Evolutionary conservation across 1,140 invertebrate species (phyloP).

Genomic region (Tribolium castaneum): DNA sequence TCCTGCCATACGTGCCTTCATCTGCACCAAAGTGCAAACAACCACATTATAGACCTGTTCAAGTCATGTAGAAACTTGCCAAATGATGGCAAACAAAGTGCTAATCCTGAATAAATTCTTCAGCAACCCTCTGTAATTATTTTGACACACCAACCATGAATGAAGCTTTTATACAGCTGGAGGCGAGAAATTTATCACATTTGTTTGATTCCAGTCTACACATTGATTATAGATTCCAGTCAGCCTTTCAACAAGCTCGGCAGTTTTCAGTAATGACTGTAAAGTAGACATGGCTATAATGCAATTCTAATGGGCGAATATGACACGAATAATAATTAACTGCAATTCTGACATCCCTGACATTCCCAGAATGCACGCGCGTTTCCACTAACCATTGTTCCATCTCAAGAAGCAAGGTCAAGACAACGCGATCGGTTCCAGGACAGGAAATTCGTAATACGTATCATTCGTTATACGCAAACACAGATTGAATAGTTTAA

Average conservation of each 20-base stretch:
- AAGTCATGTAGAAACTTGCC: neutral
- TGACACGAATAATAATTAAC: conserved; percentile 46
- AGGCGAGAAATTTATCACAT: neutral
- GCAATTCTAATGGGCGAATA: conserved; percentile 48
- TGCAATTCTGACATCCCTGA: conserved; percentile 58
- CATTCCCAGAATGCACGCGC: conserved; percentile 57
- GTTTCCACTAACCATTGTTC: conserved; percentile 53
- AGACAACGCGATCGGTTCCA: neutral
- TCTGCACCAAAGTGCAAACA: neutral
- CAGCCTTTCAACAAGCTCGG: conserved; percentile 31
- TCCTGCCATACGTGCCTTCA: neutral
- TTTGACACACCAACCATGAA: neutral
- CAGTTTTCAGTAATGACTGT: conserved; percentile 39
- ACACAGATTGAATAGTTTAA: neutral
- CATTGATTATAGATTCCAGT: conserved; percentile 25
- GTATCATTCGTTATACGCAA: neutral
- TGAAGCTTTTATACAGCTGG: neutral
- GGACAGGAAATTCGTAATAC: neutral
- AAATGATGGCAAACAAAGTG: neutral
- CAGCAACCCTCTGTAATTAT: neutral
- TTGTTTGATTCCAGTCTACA: neutral
- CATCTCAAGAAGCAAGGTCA: conserved; percentile 9
- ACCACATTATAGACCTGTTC: neutral
- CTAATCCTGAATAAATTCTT: neutral
- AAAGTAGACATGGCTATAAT: conserved; percentile 50